A percentile compares a stretch with the other conserved stretches of the same genome.
phyloP scores from a whole-genome alignment of 2,797 vertebrate species.

The Mycteria americana region DNA sequence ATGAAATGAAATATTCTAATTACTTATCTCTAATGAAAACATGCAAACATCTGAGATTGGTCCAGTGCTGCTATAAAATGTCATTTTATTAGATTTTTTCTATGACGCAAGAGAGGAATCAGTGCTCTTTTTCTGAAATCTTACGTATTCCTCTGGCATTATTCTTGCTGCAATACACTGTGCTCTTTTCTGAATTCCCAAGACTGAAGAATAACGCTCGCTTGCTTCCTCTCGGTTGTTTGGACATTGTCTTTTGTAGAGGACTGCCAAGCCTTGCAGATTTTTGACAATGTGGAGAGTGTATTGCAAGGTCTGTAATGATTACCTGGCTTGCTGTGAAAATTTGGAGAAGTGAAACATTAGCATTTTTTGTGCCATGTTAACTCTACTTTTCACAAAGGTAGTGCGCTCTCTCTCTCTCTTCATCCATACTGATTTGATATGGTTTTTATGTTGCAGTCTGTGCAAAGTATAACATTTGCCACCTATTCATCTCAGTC shows the following conservation, averaged over 20 bases:
- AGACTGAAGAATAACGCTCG: neutral
- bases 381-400: neutral
- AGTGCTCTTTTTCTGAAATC: neutral
- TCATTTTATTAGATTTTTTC: neutral
- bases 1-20: neutral
- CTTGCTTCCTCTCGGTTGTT: neutral
- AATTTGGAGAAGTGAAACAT: neutral
- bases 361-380: neutral
- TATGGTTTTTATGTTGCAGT: neutral
- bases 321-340: neutral
- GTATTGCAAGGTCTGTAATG: neutral
- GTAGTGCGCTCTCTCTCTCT: neutral
- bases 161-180: neutral
- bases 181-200: neutral
- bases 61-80: neutral
- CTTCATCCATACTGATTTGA: neutral
- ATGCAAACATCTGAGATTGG: neutral
- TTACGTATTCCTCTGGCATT: neutral
- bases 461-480: neutral
- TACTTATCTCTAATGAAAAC: neutral
- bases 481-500: neutral
- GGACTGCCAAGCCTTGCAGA: neutral
- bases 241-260: neutral
- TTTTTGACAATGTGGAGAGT: neutral
- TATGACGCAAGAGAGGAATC: neutral